Percentiles rank a stretch among this genome's conserved stretches.
Conservation (phyloP, 2,797 vertebrate genomes). For the Peromyscus nudipes region DNA sequence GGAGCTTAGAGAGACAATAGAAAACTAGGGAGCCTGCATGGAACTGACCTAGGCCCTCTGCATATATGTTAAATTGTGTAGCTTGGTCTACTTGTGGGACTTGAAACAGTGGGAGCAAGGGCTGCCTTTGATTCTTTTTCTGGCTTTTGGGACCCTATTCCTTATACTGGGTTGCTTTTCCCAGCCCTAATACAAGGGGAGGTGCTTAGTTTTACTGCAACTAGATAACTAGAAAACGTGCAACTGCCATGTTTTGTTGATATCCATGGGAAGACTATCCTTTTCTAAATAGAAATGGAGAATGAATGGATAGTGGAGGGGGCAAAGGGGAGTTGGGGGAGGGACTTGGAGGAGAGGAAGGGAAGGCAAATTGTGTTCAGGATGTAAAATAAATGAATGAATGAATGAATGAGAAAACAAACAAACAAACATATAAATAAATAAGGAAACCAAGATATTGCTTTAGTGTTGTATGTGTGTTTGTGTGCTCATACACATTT, state of each 20-base stretch:
- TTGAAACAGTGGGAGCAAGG: neutral
- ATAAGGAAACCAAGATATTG: slow-evolving; percentile 18
- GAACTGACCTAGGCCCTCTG: neutral
- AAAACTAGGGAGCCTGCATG: neutral
- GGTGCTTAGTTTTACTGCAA: neutral
- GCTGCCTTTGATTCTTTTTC: neutral
- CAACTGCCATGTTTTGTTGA: neutral
- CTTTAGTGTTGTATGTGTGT: neutral
- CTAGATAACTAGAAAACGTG: neutral
- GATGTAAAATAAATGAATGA: neutral
- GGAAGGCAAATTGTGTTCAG: neutral
- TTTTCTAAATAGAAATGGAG: neutral
- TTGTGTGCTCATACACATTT: slow-evolving; percentile 1
- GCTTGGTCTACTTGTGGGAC: neutral
- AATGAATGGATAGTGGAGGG: neutral
- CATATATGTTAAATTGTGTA: neutral
- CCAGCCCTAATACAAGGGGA: neutral
- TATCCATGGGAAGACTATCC: neutral
- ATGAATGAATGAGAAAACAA: no score
- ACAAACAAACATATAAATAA: neutral
- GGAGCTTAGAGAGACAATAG: neutral
- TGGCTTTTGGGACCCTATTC: neutral
- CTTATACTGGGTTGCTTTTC: neutral
- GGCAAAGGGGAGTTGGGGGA: neutral
- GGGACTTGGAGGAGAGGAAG: neutral